These are phyloP conservation scores for Tetheella fluctuosa DNA, from an alignment of 2,888 invertebrate species.

Conservation along the genomic window DNA sequence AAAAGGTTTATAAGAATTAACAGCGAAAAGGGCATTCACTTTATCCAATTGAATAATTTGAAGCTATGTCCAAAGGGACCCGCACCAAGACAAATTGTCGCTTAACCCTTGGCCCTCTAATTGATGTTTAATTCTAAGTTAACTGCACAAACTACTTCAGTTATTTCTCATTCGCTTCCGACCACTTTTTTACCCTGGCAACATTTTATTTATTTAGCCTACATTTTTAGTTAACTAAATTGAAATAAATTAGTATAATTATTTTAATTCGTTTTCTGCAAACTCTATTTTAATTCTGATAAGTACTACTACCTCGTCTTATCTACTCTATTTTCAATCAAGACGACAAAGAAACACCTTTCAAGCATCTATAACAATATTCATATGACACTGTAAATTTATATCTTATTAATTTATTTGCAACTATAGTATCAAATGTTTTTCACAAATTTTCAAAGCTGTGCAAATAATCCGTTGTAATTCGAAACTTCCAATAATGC, in stretches of 20 bases:
- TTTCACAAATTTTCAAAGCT: constrained; percentile 26
- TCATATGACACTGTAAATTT: neutral
- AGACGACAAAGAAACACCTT: neutral
- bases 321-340: constrained; percentile 8
- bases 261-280: neutral
- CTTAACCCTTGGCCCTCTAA: constrained; percentile 43
- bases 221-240: neutral
- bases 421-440: constrained; percentile 32
- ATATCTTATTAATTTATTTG: neutral
- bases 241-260: too few species aligned
- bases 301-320: too few species aligned
- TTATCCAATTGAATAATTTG: constrained; percentile 46
- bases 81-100: constrained; percentile 47
- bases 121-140: constrained; percentile 39
- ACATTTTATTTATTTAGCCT: neutral
- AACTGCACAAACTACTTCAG: constrained; percentile 26
- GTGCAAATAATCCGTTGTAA: constrained; percentile 46
- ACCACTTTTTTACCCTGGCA: constrained; percentile 14
- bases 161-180: constrained; percentile 2
- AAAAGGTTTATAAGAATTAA: constrained; percentile 15
- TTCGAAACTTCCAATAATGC: constrained; percentile 41
- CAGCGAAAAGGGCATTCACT: constrained; percentile 44
- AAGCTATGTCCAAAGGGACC: constrained; percentile 36
- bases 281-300: neutral
- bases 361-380: neutral